Evolutionary conservation across 1,140 invertebrate species (phyloP).

Genomic region (Polypedilum vanderplanki): DNA sequence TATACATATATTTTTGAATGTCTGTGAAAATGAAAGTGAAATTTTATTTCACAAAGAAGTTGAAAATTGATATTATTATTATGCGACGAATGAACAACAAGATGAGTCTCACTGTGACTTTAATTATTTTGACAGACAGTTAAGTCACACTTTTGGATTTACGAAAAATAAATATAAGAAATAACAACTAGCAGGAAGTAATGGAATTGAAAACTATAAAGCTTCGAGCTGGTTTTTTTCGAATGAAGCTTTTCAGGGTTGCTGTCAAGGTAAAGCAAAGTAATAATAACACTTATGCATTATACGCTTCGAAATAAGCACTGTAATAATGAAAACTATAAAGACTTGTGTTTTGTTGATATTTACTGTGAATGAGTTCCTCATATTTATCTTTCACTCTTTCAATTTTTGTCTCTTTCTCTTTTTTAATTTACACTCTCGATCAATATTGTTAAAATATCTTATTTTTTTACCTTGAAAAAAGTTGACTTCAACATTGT

Average conservation of each 20-base stretch:
- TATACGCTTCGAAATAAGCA: conserved; percentile 4
- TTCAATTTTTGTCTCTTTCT: background rate
- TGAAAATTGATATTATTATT: too few species aligned
- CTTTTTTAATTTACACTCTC: background rate
- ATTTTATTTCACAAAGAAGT: background rate
- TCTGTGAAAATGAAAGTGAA: conserved; percentile 6
- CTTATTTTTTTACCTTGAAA: background rate
- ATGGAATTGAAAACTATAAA: conserved; percentile 17
- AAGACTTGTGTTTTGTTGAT: background rate
- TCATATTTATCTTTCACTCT: background rate
- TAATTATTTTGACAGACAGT: too few species aligned
- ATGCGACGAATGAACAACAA: too few species aligned
- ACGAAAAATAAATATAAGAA: background rate
- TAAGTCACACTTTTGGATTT: too few species aligned
- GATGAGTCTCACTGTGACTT: too few species aligned
- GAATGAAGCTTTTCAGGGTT: conserved; percentile 23
- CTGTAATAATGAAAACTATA: background rate
- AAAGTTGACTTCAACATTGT: too few species aligned
- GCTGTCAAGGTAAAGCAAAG: conserved; percentile 21
- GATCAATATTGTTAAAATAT: background rate
- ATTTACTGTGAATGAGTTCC: conserved; percentile 3
- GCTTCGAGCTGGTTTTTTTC: conserved; percentile 27
- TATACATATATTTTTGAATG: too few species aligned
- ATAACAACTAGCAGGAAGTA: background rate
- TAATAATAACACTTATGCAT: conserved; percentile 19